phyloP scores from a whole-genome alignment of 2,888 invertebrate species.

The Pollenia griseotomentosa region DNA sequence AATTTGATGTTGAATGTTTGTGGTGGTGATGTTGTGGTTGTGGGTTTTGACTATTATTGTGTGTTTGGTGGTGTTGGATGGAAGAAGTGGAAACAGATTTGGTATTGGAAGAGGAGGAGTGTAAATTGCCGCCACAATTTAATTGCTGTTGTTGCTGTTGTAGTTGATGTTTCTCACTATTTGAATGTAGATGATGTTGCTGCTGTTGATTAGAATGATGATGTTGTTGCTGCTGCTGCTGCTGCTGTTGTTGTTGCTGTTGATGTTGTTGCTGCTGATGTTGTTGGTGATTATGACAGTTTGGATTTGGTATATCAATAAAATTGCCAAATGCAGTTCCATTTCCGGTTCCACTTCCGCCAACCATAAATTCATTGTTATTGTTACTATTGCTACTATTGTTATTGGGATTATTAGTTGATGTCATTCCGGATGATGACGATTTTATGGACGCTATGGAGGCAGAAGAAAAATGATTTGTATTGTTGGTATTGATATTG shows the following conservation, averaged over 20 bases:
- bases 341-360: constrained; percentile 79
- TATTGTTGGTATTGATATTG: constrained; percentile 72
- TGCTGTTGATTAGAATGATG: constrained; percentile 65
- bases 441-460: constrained; percentile 69
- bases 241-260: constrained; percentile 70
- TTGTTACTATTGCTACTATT: constrained; percentile 75
- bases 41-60: constrained; percentile 68
- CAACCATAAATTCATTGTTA: constrained; percentile 77
- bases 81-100: constrained; percentile 83
- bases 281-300: constrained; percentile 73
- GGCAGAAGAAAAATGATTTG: constrained; percentile 73
- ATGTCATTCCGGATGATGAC: constrained; percentile 72
- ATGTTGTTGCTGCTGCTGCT: constrained; percentile 65
- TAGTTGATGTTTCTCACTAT: constrained; percentile 67
- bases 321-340: constrained; percentile 78
- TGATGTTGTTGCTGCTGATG: constrained; percentile 73
- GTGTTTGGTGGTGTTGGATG: constrained; percentile 79
- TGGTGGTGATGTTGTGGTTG: constrained; percentile 70
- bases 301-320: constrained; percentile 64
- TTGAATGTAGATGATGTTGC: constrained; percentile 62
- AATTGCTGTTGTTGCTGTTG: constrained; percentile 63
- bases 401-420: constrained; percentile 51
- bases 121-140: constrained; percentile 71
- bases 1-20: constrained; percentile 70
- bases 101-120: constrained; percentile 79